phyloP scores from a whole-genome alignment of 1,140 invertebrate genomes.

The Brachystomella parvula region DNA sequence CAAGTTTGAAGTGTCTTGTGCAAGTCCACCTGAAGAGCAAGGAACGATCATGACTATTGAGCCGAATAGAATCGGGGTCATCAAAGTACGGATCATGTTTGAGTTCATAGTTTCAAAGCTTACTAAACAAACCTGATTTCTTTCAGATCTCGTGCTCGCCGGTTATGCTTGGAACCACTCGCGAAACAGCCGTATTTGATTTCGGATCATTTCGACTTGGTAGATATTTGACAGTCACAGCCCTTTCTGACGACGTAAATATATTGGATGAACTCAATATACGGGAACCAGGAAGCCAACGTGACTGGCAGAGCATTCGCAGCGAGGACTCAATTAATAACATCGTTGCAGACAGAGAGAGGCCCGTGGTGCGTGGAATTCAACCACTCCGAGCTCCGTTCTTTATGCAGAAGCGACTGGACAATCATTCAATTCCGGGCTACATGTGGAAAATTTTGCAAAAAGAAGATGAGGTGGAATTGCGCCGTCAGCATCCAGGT shows the following conservation, averaged over 20 bases:
- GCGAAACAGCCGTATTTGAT: slow-evolving; percentile 51
- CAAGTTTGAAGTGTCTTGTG: slow-evolving; percentile 17
- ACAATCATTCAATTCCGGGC: slow-evolving; percentile 40
- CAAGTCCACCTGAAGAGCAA: background rate
- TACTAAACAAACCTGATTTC: slow-evolving; percentile 42
- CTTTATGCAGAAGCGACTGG: slow-evolving; percentile 38
- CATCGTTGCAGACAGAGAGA: background rate
- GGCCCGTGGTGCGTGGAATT: slow-evolving; percentile 7
- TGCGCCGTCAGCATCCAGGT: slow-evolving; percentile 9
- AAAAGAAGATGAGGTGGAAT: slow-evolving; percentile 13
- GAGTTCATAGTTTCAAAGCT: background rate
- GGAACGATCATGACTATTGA: background rate
- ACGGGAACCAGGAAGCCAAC: too few relatives aligned
- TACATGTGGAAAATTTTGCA: slow-evolving; percentile 34
- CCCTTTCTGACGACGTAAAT: slow-evolving; percentile 35
- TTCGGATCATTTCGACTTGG: slow-evolving; percentile 53
- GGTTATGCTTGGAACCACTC: slow-evolving; percentile 50
- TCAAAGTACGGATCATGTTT: background rate
- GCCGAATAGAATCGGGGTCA: background rate
- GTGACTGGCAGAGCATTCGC: background rate
- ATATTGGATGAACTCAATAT: slow-evolving; percentile 23
- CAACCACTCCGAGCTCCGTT: slow-evolving; percentile 23
- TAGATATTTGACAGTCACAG: slow-evolving; percentile 47
- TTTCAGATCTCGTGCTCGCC: slow-evolving; percentile 47
- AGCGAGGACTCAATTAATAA: background rate